Evolutionary conservation across 2,797 vertebrate species (phyloP).

Genomic region (Echeneis naucrates): DNA sequence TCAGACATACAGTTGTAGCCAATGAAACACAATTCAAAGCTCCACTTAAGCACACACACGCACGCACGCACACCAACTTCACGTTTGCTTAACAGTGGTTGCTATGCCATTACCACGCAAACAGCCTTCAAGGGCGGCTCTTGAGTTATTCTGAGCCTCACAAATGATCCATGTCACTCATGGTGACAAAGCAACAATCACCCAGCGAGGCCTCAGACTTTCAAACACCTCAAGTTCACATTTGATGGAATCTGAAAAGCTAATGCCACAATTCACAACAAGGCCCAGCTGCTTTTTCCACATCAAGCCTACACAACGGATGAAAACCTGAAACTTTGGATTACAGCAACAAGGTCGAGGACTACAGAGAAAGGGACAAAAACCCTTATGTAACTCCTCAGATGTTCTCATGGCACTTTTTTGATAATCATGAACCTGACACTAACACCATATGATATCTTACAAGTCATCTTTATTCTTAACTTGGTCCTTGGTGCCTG

Average conservation of each 20-base stretch:
- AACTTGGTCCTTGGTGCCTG: neutral
- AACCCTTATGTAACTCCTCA: neutral
- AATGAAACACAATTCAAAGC: constrained; percentile 14
- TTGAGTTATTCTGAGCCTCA: constrained; percentile 64
- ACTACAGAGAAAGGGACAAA: neutral
- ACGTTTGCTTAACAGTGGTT: constrained; percentile 45
- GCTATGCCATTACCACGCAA: constrained; percentile 56
- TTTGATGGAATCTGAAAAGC: constrained; percentile 35
- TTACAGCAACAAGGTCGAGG: constrained; percentile 25
- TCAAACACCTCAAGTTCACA: constrained; percentile 32
- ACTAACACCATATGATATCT: neutral
- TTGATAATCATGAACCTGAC: neutral
- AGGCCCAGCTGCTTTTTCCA: constrained; percentile 7
- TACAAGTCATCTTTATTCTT: neutral
- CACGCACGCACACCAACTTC: constrained; percentile 14
- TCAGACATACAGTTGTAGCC: constrained; percentile 24
- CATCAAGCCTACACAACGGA: neutral
- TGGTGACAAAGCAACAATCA: constrained; percentile 55
- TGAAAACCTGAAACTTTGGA: constrained; percentile 31
- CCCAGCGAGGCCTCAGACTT: constrained; percentile 36
- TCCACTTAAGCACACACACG: constrained; percentile 13
- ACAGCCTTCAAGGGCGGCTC: constrained; percentile 54
- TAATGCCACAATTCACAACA: constrained; percentile 19
- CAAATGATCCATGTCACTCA: constrained; percentile 54
- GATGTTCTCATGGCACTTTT: neutral